phyloP scores from a whole-genome alignment of 1,140 invertebrate genomes.

The Drosophila pachea region DNA sequence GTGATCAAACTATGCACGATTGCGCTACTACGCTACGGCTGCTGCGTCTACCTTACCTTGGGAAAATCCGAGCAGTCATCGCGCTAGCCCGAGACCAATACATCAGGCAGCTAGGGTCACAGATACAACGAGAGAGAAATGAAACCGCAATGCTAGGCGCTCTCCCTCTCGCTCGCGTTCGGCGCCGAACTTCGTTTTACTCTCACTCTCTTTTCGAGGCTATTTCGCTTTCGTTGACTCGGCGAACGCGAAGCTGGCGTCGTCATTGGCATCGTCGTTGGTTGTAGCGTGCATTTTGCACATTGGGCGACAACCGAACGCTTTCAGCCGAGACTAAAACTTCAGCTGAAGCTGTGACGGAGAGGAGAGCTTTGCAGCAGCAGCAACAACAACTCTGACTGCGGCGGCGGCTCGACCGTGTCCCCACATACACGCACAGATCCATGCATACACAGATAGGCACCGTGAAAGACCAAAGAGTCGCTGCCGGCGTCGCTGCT shows the following conservation, averaged over 20 bases:
- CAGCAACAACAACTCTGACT: not conserved
- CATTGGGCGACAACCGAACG: constrained; percentile 45
- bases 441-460: constrained; percentile 1
- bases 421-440: constrained; percentile 27
- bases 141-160: constrained; percentile 19
- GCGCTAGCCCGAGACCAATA: constrained; percentile 40
- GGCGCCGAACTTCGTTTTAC: constrained; percentile 50
- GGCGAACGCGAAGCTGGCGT: constrained; percentile 24
- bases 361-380: constrained; percentile 30
- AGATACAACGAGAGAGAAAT: constrained; percentile 13
- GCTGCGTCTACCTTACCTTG: constrained; percentile 54
- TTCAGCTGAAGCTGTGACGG: constrained; percentile 33
- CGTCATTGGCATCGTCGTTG: constrained; percentile 8
- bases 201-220: constrained; percentile 48
- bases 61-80: constrained; percentile 75
- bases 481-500: constrained; percentile 15
- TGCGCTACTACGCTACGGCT: constrained; percentile 3
- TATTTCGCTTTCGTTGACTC: constrained; percentile 55
- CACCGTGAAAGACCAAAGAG: constrained; percentile 10
- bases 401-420: constrained; percentile 29
- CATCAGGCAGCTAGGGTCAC: constrained; percentile 32
- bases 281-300: constrained; percentile 70
- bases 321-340: constrained; percentile 45
- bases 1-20: constrained; percentile 29
- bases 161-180: not conserved